Evolutionary conservation across 2,797 vertebrate species (phyloP), one percentile per base, ranked within the genome.

Genomic region (Syndactyla subalaris): DNA sequence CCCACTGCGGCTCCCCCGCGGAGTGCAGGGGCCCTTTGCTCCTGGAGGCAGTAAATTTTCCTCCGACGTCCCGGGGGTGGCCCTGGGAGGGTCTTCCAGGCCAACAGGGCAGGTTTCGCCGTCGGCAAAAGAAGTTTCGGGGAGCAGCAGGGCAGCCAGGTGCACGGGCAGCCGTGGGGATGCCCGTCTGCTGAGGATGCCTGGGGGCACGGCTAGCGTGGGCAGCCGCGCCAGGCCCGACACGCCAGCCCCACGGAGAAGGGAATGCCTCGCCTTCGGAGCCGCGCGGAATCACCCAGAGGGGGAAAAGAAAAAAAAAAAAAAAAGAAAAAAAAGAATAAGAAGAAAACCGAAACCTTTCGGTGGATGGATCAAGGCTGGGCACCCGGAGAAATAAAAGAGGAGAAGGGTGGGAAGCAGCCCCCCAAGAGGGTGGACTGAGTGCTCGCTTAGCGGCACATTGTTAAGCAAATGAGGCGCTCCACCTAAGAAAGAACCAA

Each of bases 391-490:
- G 51, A 70, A 92, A 46, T 66, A 48, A 63, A 87, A 39, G 39
- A 68, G 65, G 39, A 68, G 65, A 70, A 71, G 38, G 73, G 63
- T 86, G 67, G 55, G 78, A 54, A 70, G 55, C 27, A 81, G 2
- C 19, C 81, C 71, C 41, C 78, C 5, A 2, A 39, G 54, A 61
- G 66, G 41, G 66, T 41, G 14, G 43, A 18, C 84, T 63, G 75
- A 84, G 67, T 7, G 17, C 74, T 85, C 75, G 67, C 76, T 97
- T 94, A 93, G 96, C 87, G 73, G 88, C 93, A 71, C 63, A 68
- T 88, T 87, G 85, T 86, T 78, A 93, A 71, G 81, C 93, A 90
- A 90, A 85, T 22, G 89, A 92, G 88, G 85, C 6, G 8, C 62
- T 52, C 70, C 86, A 93, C 92, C 81, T 87, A 93, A 89, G 78